Evolutionary conservation across 2,113 vertebrate species (phyloP).

Genomic region (Pipra filicauda): DNA sequence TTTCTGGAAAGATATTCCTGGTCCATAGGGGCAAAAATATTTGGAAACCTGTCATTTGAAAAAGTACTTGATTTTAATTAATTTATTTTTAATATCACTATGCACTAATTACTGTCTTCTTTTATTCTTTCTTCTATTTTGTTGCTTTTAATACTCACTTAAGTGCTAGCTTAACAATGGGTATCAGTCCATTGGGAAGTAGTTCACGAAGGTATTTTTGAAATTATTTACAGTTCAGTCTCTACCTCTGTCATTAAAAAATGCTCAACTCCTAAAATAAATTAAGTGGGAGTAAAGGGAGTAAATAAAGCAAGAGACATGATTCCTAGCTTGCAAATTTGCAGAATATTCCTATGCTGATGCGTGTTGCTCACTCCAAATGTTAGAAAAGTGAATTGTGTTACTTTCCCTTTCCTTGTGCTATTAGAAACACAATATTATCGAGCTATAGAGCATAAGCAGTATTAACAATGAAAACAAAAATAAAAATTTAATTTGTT

Average conservation of each 20-base stretch:
- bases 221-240: background rate
- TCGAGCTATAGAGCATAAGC: background rate
- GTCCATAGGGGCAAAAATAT: background rate
- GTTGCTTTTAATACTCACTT: background rate
- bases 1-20: background rate
- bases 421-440: background rate
- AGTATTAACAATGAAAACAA: background rate
- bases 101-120: background rate
- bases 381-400: background rate
- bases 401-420: background rate
- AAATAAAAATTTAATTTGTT: background rate
- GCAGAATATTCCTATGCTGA: background rate
- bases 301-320: background rate
- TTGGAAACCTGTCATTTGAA: background rate
- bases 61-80: background rate
- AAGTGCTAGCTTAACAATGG: background rate
- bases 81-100: background rate
- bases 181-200: background rate
- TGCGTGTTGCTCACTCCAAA: background rate
- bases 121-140: background rate
- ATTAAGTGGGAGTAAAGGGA: background rate
- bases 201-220: background rate
- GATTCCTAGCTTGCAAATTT: background rate
- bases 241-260: background rate
- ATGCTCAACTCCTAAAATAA: background rate